Base-by-base conservation (phyloP, 1,140 invertebrate genomes). In the Hydropsyche tenuis region DNA sequence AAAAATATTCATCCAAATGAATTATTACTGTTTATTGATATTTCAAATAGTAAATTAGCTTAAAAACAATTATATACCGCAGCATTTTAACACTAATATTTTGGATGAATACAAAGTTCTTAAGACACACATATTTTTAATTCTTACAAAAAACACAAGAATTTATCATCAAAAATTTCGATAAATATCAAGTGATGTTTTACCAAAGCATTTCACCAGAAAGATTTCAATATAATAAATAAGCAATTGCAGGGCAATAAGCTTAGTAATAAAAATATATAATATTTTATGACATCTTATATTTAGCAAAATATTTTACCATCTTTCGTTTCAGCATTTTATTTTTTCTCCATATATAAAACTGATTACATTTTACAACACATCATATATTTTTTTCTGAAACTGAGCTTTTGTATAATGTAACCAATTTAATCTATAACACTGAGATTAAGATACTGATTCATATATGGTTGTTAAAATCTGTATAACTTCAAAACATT, bases 231-330 rank as follows among this genome's bases (percentile, higher is more conserved):
- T 37, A 37, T 37, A 37, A 37, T 37, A 37, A 53, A 30, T 56
- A 70, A 70, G 68, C 68, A 42, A 70, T 70, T 56, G 68, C 68
- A 70, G 68, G 30, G 68, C 68, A 70, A 70, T 70, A 70, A 70
- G 68, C 68, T 70, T 70, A 70, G 45, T 70, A 56, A 23, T 37
- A 70, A 53, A 56, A 70, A 56, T 25, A 60, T 60, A 37, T 37
- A 37, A 37, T 37, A 37, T 27, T 60, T 25, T 22, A 12, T 60
- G n/a, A 60, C 23, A 60, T 60, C 23, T 60, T 27, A 60, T 22
- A 60, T 60, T 60, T 20, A 60, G 56, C 56, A 60, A 60, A 60
- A 60, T 60, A 60, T 60, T 60, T 60, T 27, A 60, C 56, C 56
- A 60, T 60, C 12, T 37, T 37, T 60, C 12, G 23, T 60, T 23